These are phyloP conservation scores for Calliopsis andreniformis DNA, from an alignment of 1,140 invertebrate species.

Conservation along the genomic window DNA sequence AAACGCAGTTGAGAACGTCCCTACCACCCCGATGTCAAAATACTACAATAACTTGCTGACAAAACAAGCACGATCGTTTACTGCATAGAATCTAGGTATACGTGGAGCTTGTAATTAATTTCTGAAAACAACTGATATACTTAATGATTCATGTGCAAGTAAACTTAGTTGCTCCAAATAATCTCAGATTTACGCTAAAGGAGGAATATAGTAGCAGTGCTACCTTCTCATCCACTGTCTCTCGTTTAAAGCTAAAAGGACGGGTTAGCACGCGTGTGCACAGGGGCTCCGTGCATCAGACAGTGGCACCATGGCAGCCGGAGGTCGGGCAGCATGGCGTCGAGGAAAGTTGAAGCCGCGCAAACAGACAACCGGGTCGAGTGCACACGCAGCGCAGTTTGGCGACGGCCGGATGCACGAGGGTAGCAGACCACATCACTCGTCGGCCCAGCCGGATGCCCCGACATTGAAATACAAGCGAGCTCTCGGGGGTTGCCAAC, in stretches of 20 bases:
- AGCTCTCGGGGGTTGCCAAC: conserved; percentile 43
- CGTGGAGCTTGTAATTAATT: too few relatives aligned
- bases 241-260: conserved; percentile 28
- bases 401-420: conserved; percentile 65
- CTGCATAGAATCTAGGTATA: too few relatives aligned
- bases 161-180: too few relatives aligned
- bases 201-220: too few relatives aligned
- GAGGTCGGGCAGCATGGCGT: conserved; percentile 23
- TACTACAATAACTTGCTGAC: too few relatives aligned
- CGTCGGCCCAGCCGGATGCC: conserved; percentile 60
- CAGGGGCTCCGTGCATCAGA: conserved; percentile 38
- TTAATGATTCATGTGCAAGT: too few relatives aligned
- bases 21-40: too few relatives aligned
- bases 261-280: conserved; percentile 25
- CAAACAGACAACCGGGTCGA: conserved; percentile 55
- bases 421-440: conserved; percentile 71
- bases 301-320: conserved; percentile 35
- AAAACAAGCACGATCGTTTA: too few relatives aligned
- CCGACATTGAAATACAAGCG: conserved; percentile 68
- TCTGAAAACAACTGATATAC: too few relatives aligned
- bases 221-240: neutral
- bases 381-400: conserved; percentile 57
- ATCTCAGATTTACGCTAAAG: too few relatives aligned
- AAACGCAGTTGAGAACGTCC: too few relatives aligned
- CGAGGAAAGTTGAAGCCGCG: conserved; percentile 57